Evolutionary conservation across 2,113 vertebrate species (phyloP).

Genomic region (Mus musculus): GRCm39 chr9:118154501-118155000

Average conservation of each 20-base stretch:
- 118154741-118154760: neutral
- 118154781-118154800: neutral
- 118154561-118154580: too few species aligned
- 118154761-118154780: neutral
- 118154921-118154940: too few species aligned
- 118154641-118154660: neutral
- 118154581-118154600: too few species aligned
- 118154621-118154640: neutral
- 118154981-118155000: too few species aligned
- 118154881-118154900: conserved; percentile 33
- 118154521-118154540: too few species aligned
- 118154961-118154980: too few species aligned
- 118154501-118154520: neutral
- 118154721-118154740: too few species aligned
- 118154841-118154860: neutral
- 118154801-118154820: neutral
- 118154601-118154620: neutral
- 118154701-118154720: neutral
- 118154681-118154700: neutral
- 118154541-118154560: too few species aligned
- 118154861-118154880: neutral
- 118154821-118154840: neutral
- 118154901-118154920: too few species aligned
- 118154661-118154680: neutral
- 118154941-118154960: too few species aligned